Evolutionary conservation across 2,797 vertebrate genomes (phyloP).

Genomic region (Sciurus vulgaris): DNA sequence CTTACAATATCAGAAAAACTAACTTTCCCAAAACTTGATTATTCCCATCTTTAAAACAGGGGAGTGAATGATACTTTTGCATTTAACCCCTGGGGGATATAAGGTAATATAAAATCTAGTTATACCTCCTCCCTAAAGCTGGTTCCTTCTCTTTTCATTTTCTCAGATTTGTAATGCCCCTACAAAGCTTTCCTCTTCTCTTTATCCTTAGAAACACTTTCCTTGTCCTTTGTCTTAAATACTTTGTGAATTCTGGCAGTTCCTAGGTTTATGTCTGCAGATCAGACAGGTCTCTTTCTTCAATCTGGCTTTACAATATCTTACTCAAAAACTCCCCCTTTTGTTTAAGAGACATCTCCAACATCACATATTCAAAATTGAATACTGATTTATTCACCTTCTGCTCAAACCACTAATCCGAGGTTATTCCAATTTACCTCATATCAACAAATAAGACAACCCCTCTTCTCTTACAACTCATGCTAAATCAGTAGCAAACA

Average conservation of each 20-base stretch:
- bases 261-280: neutral
- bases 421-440: neutral
- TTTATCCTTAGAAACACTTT: neutral
- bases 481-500: neutral
- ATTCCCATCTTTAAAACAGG: neutral
- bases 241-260: neutral
- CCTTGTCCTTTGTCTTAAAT: neutral
- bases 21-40: neutral
- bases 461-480: neutral
- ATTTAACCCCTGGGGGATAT: neutral
- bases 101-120: neutral
- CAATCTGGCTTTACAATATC: neutral
- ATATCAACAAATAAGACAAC: neutral
- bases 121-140: neutral
- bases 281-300: neutral
- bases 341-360: neutral
- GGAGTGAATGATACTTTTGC: neutral
- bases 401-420: neutral
- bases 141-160: neutral
- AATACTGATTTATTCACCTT: neutral
- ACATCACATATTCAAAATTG: neutral
- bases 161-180: neutral
- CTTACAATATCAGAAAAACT: neutral
- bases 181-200: neutral
- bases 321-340: neutral